Base-by-base conservation (phyloP, 2,797 vertebrate species). In the Salarias fasciatus region DNA sequence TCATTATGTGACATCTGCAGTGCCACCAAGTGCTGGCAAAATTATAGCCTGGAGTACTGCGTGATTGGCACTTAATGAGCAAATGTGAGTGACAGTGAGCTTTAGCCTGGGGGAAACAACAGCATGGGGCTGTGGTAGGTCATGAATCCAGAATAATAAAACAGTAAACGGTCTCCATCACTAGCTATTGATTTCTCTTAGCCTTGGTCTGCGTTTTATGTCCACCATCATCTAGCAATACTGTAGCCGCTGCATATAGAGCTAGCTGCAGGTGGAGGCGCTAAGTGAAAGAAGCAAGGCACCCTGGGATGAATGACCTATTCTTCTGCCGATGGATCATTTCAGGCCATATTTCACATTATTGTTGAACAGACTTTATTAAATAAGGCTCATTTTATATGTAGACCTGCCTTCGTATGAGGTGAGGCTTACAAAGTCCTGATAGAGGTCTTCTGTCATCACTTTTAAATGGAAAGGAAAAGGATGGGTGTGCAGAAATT, bases 61-160 rank as follows among this genome's bases (percentile, higher is more conserved):
- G 75, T 82, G 88, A 92, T 89, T 92, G 90, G 81, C 90, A 91
- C 86, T 84, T 91, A 92, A 92, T 91, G 91, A 91, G 91, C 82
- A 80, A 90, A 88, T 86, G 82, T 89, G 86, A 91, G 79, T 89
- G 88, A 91, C 91, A 90, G 78, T 86, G 88, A 88, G 85, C 77
- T 66, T 77, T 81, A 83, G 86, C 92, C 85, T 57, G 63, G 82
- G 80, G 88, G 82, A 57, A 72, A 72, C 76, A 83, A 73, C 86
- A 86, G 82, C 84, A 87, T 75, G 79, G 71, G 79, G 79, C 43
- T 50, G 68, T 71, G 82, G 77, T 82, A 75, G 82, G 88, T 89
- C 87, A 88, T 86, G 84, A 88, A 88, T 89, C 78, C 83, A 53
- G 86, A 91, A 88, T 80, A 83, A 91, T 92, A 82, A 83, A 91